Base-by-base conservation (phyloP, 1,140 invertebrate species). In the Drosophila ambigua region DNA sequence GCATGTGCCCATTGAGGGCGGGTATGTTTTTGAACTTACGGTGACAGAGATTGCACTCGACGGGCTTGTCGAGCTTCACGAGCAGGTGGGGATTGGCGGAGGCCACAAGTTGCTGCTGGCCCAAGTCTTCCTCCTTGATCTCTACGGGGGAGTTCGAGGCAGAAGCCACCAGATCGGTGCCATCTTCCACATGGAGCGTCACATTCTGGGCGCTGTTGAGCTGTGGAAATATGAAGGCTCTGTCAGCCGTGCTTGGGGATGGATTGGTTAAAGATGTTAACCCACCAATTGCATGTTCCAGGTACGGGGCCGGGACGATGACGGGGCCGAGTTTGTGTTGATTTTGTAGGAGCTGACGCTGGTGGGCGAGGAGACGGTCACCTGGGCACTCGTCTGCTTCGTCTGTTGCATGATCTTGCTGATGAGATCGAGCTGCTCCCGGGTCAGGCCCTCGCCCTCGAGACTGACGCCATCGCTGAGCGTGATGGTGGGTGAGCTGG, bases 1-100 rank as follows among this genome's bases (percentile, higher is more conserved):
- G 94, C 98, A 99, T 99, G 91, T 99, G 98, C 13, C 98, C 98
- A 93, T 99, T 99, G 31, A 99, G 94, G 15, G 98, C 98, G 6
- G 98, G 97, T 92, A 98, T 96, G 92, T 99, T 99, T 93, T 99
- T 99, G 93, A 99, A 99, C 92, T 97, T 96, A 52, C 97, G 94
- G 92, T 98, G 96, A 92, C 98, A 99, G 43, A 99, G 94, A 92
- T 97, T 97, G 92, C 98, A 99, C 92, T 98, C 97, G 23, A 98
- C 97, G 24, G 97, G 97, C 90, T 97, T 97, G 15, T 95, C 95
- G 26, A 92, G 85, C 74, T 94, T 93, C 5, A 93, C 82, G 58
- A 91, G 72, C 54, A 91, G 63, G 61, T 91, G 85, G 43, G 85
- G 79, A 79, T 90, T 92, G 8, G 92, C 90, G 23, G 92, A 72